phyloP scores from a whole-genome alignment of 2,113 vertebrate species.

The Deroptyus accipitrinus region DNA sequence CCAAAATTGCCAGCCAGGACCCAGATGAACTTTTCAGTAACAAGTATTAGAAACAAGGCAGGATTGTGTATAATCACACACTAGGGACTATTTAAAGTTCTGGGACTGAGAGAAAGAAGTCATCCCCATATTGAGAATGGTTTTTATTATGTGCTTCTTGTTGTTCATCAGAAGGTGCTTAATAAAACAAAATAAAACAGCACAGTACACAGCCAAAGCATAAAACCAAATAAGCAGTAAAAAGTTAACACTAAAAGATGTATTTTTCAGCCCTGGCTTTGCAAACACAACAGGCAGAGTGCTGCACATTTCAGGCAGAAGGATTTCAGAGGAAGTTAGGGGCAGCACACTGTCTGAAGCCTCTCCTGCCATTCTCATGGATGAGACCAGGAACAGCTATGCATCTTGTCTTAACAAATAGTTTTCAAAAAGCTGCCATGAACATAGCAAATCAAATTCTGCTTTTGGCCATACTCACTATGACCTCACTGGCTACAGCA shows the following conservation, averaged over 20 bases:
- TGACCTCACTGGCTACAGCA: not conserved
- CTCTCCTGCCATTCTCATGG: not conserved
- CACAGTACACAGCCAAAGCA: not conserved
- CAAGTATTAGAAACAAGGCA: not conserved
- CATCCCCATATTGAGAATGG: fast-evolving
- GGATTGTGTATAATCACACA: not conserved
- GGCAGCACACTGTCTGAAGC: not conserved
- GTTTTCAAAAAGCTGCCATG: not conserved
- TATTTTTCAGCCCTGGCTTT: not conserved
- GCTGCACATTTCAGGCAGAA: not conserved
- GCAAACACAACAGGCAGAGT: not conserved
- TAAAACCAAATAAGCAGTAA: not conserved
- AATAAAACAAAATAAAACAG: slow-evolving; percentile 23
- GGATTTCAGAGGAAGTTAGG: not conserved
- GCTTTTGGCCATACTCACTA: not conserved
- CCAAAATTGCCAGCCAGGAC: not conserved
- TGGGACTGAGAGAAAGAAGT: not conserved
- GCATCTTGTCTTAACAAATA: not conserved
- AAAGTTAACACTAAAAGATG: not conserved
- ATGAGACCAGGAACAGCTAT: not conserved
- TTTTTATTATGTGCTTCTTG: not conserved
- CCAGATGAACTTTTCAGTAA: not conserved
- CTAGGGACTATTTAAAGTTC: not conserved
- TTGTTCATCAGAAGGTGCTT: not conserved
- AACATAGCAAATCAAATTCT: not conserved